Base-by-base conservation (phyloP, 2,888 invertebrate genomes). In the Sphecodes monilicornis region DNA sequence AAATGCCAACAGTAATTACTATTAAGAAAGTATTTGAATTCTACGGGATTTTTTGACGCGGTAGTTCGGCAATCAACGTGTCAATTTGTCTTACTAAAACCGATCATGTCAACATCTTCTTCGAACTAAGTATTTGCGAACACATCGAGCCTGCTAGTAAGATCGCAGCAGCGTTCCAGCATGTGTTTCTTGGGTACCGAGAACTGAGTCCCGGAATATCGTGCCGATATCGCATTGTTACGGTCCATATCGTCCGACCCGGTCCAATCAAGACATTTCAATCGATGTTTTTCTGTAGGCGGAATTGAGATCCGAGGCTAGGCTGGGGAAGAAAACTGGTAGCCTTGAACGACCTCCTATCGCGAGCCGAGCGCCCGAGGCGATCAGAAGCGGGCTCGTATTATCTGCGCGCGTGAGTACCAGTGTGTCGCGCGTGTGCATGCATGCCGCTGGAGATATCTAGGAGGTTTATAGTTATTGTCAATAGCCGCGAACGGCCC, bases 301-400 rank as follows among this genome's bases (percentile, higher is more conserved):
- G 80, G 89, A 78, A 85, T 84, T 80, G 82, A 50, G 80, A 79
- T 82, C 80, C 60, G 60, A 29, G 29, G 60, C 29, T 83, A 60
- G 69, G 32, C 54, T 76, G 60, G 74, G 64, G 78, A 78, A 78
- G 85, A 73, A 76, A 87, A 84, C 87, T 79, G 76, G 89, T 82
- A 89, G 86, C 88, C 86, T 86, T 84, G 86, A 86, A 89, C 85
- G 86, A 84, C 85, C 88, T 89, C 88, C 83, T 88, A 86, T 88
- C 88, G 88, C 84, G 84, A 80, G 76, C 74, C 70, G 74, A 77
- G 76, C 85, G 86, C 82, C 75, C 64, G 74, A 80, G 84, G 86
- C 83, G 82, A 86, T 72, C 66, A 71, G 78, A 72, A 76, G 78
- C 72, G 64, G 79, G 70, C 76, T 78, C 80, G 74, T 76, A 69